Base-by-base conservation (phyloP, 2,888 invertebrate genomes). In the Lepidocyrtinus sp. region DNA sequence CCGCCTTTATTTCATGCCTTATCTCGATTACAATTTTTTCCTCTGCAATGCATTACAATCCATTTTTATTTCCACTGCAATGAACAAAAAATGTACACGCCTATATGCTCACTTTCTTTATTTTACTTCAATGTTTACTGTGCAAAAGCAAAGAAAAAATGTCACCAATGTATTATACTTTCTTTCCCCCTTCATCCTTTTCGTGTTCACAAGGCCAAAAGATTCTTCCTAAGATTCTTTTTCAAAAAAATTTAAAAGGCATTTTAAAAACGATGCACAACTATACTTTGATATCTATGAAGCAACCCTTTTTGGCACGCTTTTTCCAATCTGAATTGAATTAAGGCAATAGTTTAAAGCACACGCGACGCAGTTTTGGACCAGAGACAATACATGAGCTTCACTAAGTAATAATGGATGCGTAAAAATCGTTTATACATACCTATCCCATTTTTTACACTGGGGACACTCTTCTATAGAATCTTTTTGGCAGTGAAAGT, bases 391-490 rank as follows among this genome's bases (percentile, higher is more conserved):
- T 12, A 17, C 12, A 75, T 62, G 62, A 55, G 25, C 22, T 21
- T 21, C n/a, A 70, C 62, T 36, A 46, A 45, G 65, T 65, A 73
- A 74, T 79, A 79, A 79, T 74, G 69, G 77, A n/a, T 69, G 73
- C 64, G 73, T 79, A 79, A 79, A 79, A 79, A 73, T 67, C 79
- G 68, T 79, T 73, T 79, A 79, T 73, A n/a, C n/a, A n/a, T n/a
- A n/a, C n/a, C n/a, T n/a, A 36, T 36, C 73, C 73, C 78, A 78
- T 72, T 78, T 59, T 25, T 61, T 5, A 25, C 17, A 25, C n/a
- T 17, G 27, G 2, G n/a, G 2, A 55, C 12, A 55, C 5, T n/a
- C 12, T n/a, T 55, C n/a, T 55, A 12, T n/a, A 55, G n/a, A n/a
- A 12, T 55, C n/a, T 55, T 55, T 63, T 72, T 72, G 78, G 68